A percentile compares a stretch with the other conserved stretches of the same genome.
phyloP scores from a whole-genome alignment of 2,888 invertebrate species.

The Molorchus minor region DNA sequence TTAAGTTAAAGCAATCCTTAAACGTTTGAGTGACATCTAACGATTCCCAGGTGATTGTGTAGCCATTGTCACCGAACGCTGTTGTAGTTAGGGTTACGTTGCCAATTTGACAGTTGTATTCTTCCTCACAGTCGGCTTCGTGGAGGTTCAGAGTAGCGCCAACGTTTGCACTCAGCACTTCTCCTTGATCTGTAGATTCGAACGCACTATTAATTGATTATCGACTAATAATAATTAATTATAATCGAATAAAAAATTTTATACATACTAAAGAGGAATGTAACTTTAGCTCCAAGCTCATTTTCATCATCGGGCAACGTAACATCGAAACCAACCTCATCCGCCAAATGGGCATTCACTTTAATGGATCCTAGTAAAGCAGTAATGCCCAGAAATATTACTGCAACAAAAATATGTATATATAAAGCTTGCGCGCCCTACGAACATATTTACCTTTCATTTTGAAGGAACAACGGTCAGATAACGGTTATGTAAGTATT shows the following conservation, averaged over 20 bases:
- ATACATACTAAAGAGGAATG: background rate
- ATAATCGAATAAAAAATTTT: background rate
- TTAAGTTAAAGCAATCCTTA: constrained; percentile 65
- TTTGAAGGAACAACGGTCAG: too few relatives aligned
- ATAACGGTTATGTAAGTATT: too few relatives aligned
- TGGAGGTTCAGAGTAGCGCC: background rate
- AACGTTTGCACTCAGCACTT: background rate
- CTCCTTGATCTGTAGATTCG: background rate
- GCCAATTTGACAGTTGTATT: background rate
- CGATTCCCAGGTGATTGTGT: constrained; percentile 38
- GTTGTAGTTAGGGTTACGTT: background rate
- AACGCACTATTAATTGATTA: background rate
- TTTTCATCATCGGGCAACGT: background rate
- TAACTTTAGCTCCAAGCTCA: background rate
- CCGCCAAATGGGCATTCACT: too few relatives aligned
- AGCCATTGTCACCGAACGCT: background rate
- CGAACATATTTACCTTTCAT: too few relatives aligned
- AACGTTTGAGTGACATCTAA: constrained; percentile 32
- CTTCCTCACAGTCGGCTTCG: background rate
- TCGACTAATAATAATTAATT: background rate
- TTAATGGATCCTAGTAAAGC: too few relatives aligned
- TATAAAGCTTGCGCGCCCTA: too few relatives aligned
- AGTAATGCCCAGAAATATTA: too few relatives aligned
- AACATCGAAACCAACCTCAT: too few relatives aligned
- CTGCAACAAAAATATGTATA: too few relatives aligned